Conservation (phyloP, 1,140 invertebrate species). For the Thrips palmi region DNA sequence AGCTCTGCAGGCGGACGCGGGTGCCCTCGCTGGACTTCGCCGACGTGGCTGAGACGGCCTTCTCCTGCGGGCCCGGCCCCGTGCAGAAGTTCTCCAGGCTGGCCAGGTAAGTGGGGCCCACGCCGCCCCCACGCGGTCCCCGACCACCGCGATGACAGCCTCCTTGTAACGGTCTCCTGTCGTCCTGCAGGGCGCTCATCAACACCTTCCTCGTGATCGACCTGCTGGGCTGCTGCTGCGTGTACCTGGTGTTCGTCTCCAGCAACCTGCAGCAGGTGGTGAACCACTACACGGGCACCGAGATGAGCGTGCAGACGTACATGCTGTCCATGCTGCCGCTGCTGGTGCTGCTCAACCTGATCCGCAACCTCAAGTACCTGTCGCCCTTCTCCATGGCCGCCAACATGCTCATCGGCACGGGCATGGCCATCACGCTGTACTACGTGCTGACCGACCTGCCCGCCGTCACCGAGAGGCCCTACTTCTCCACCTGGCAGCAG, state of each 20-base stretch:
- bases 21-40: slow-evolving; percentile 49
- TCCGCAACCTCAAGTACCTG: slow-evolving; percentile 68
- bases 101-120: neutral
- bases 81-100: neutral
- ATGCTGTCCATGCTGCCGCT: slow-evolving; percentile 52
- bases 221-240: slow-evolving; percentile 92
- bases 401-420: slow-evolving; percentile 50
- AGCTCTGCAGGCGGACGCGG: slow-evolving; percentile 47
- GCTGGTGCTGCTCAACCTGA: slow-evolving; percentile 49
- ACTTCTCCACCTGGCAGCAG: slow-evolving; percentile 29
- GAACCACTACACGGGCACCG: slow-evolving; percentile 31
- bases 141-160: neutral
- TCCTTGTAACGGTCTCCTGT: slow-evolving; percentile 2
- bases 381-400: slow-evolving; percentile 74
- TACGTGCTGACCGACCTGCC: slow-evolving; percentile 25
- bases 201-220: slow-evolving; percentile 83
- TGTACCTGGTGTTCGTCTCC: slow-evolving; percentile 88
- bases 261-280: slow-evolving; percentile 62
- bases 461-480: slow-evolving; percentile 10
- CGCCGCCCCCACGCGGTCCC: neutral
- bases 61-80: neutral
- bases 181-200: slow-evolving; percentile 26
- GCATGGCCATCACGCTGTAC: slow-evolving; percentile 64
- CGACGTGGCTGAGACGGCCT: slow-evolving; percentile 8
- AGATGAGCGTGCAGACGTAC: slow-evolving; percentile 41